A percentile compares a stretch with the other conserved stretches of the same genome.
Evolutionary conservation across 2,113 vertebrate species (phyloP).

Genomic region (Bombycilla garrulus): DNA sequence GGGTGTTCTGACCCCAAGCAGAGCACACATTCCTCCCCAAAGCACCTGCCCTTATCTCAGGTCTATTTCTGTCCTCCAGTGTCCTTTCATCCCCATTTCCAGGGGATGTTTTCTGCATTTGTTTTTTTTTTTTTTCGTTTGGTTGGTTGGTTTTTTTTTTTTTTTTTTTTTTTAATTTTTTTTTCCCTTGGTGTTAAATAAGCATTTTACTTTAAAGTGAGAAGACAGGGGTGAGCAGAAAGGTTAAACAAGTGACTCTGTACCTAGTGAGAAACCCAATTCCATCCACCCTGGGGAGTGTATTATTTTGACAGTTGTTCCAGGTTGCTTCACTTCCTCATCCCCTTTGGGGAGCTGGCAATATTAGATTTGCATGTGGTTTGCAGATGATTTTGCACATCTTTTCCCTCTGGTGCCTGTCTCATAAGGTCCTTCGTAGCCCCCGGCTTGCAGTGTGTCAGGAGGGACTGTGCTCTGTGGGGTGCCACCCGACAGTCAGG

Average conservation of each 20-base stretch:
- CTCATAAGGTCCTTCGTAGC: not conserved
- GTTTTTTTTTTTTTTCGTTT: not conserved
- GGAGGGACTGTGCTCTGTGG: not conserved
- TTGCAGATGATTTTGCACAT: not conserved
- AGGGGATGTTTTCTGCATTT: not conserved
- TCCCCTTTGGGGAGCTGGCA: not conserved
- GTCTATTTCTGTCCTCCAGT: not conserved
- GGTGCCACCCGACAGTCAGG: fast-evolving
- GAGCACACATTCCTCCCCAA: not conserved
- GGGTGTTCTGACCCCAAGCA: not conserved
- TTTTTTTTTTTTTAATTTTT: not conserved
- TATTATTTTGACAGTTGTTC: conserved; percentile 23
- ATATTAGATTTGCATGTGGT: not conserved
- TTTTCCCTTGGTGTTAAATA: not conserved
- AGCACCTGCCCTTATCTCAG: not conserved
- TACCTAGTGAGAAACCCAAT: not conserved
- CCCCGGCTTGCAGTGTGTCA: not conserved
- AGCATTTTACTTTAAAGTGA: not conserved
- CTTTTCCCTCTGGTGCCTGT: not conserved
- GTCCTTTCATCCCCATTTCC: conserved; percentile 10
- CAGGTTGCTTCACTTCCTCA: not conserved
- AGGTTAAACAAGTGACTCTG: not conserved
- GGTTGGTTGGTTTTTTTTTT: not conserved
- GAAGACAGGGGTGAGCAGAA: not conserved
- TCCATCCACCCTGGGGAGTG: not conserved